These are phyloP conservation scores for Geococcyx californianus DNA, from an alignment of 2,113 vertebrate species.

Conservation along the genomic window DNA sequence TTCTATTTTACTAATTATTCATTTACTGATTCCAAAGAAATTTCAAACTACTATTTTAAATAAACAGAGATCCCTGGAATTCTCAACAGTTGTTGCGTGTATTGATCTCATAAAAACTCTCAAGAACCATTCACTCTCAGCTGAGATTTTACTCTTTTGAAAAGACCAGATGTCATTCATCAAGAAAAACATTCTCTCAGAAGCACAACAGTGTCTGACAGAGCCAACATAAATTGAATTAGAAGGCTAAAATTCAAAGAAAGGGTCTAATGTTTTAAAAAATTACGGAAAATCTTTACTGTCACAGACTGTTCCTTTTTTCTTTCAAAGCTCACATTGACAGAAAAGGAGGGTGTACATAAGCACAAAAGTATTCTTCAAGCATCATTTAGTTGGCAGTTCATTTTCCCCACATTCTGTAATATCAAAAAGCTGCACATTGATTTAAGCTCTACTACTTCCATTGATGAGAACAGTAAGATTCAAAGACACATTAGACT, in stretches of 20 bases:
- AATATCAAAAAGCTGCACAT: background rate
- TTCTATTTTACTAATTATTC: background rate
- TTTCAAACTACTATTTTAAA: background rate
- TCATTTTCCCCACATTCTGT: background rate
- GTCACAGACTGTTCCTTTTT: background rate
- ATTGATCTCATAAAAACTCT: background rate
- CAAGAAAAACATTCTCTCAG: background rate
- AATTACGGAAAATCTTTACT: conserved; percentile 35
- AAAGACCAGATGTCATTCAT: background rate
- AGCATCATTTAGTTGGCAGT: background rate
- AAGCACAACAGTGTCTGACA: background rate
- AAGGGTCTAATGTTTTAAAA: background rate
- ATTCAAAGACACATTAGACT: background rate
- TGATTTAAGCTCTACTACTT: background rate
- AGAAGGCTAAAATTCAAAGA: conserved; percentile 4
- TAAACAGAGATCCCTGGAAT: background rate
- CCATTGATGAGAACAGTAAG: background rate
- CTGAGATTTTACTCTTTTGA: background rate
- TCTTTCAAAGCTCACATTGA: background rate
- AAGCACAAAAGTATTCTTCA: conserved; percentile 17
- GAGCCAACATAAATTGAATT: conserved; percentile 9
- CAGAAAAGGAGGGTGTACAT: background rate
- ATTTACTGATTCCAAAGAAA: background rate
- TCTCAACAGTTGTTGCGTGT: background rate
- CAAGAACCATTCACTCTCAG: background rate